Percentiles rank a stretch among this genome's conserved stretches.
Evolutionary conservation across 2,888 invertebrate species (phyloP).

Genomic region (Melanostoma scalare): DNA sequence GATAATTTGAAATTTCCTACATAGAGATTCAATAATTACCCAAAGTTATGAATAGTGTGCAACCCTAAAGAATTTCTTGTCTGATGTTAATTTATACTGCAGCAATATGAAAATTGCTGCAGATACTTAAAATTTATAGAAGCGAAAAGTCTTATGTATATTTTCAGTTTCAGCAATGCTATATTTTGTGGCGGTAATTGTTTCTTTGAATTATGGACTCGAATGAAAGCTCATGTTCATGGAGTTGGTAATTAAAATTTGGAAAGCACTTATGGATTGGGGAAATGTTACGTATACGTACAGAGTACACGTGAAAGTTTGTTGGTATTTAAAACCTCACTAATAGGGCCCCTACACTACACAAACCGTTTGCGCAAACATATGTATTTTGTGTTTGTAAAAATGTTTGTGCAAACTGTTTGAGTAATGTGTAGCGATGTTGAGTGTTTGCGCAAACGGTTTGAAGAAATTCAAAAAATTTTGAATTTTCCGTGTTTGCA

Average conservation of each 20-base stretch:
- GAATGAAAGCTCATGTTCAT: neutral
- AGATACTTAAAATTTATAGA: slow-evolving; percentile 29
- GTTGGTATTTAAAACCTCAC: too few relatives aligned
- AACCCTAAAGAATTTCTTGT: slow-evolving; percentile 6
- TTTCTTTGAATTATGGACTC: slow-evolving; percentile 12
- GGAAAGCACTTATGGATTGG: neutral
- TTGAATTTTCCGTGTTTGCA: too few relatives aligned
- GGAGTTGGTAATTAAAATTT: slow-evolving; percentile 10
- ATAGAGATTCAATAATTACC: slow-evolving; percentile 61
- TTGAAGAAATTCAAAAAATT: too few relatives aligned
- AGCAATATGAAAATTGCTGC: slow-evolving; percentile 51
- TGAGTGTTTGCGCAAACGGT: too few relatives aligned
- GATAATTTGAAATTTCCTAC: slow-evolving; percentile 66
- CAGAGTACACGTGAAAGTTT: too few relatives aligned
- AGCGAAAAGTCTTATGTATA: neutral
- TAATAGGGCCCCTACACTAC: too few relatives aligned
- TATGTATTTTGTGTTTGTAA: too few relatives aligned
- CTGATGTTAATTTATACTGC: slow-evolving; percentile 56
- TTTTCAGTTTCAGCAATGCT: slow-evolving; percentile 14
- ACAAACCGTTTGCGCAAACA: too few relatives aligned
- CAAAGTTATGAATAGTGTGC: slow-evolving; percentile 64
- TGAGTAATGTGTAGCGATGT: too few relatives aligned
- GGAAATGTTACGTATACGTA: too few relatives aligned
- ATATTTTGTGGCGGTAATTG: slow-evolving; percentile 33
- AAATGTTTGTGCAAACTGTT: too few relatives aligned